Conservation (phyloP, 2,797 vertebrate species). For the Enteromius fasciolatus region DNA sequence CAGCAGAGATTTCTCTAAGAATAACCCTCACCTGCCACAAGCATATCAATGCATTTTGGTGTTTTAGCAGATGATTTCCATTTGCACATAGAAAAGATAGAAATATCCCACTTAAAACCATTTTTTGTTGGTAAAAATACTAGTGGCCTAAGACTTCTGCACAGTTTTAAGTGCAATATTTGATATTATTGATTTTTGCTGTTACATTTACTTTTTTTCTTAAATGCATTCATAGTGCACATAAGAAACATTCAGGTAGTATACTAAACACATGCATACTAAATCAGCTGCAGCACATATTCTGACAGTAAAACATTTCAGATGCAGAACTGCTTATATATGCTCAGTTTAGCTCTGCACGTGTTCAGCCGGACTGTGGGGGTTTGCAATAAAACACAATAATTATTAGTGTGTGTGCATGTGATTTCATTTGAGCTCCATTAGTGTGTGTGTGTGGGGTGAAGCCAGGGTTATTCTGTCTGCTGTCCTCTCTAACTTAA, state of each 20-base stretch:
- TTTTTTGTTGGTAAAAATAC: no score
- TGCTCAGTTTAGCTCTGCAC: not conserved
- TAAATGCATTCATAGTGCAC: not conserved
- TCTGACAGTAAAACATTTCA: not conserved
- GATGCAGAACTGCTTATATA: not conserved
- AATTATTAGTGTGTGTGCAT: not conserved
- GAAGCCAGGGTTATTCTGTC: constrained; percentile 17
- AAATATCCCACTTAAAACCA: no score
- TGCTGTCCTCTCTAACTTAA: not conserved
- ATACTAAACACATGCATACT: not conserved
- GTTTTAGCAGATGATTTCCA: not conserved
- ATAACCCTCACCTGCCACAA: not conserved
- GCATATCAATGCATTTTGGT: not conserved
- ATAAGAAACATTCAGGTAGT: not conserved
- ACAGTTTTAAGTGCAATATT: not conserved
- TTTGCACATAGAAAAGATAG: not conserved
- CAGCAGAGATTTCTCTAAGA: not conserved
- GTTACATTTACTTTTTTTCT: not conserved
- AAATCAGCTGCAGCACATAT: not conserved
- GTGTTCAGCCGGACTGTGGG: not conserved
- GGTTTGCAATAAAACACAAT: not conserved
- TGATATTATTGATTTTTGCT: not conserved
- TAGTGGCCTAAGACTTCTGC: no score
- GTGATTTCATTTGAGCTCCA: not conserved
- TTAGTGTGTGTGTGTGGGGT: not conserved